Percentiles rank a stretch among this genome's conserved stretches.
phyloP scores from a whole-genome alignment of 1,140 invertebrate species.

The Forficula auricularia region DNA sequence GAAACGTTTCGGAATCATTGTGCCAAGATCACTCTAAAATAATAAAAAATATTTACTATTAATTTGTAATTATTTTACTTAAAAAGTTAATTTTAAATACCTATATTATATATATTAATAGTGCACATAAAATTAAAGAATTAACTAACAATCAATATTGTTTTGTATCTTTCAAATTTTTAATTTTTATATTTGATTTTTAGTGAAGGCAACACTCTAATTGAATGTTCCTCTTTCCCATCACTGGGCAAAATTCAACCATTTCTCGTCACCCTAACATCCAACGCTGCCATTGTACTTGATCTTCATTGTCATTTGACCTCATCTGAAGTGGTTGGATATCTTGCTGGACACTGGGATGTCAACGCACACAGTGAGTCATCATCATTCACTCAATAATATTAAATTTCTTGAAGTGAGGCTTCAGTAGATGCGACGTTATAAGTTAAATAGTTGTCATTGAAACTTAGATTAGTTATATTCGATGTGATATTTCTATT shows the following conservation, averaged over 20 bases:
- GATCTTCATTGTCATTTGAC: slow-evolving; percentile 89
- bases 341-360: slow-evolving; percentile 87
- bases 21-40: too few relatives aligned
- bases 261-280: slow-evolving; percentile 72
- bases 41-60: too few relatives aligned
- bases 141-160: background rate
- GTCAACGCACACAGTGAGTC: slow-evolving; percentile 77
- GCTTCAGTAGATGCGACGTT: too few relatives aligned
- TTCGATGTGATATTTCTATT: background rate
- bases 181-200: slow-evolving; percentile 21
- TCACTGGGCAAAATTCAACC: slow-evolving; percentile 78
- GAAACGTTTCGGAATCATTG: too few relatives aligned
- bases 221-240: slow-evolving; percentile 73
- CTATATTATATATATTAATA: too few relatives aligned
- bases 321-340: slow-evolving; percentile 81
- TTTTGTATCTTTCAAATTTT: background rate
- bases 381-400: background rate
- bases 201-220: slow-evolving; percentile 73
- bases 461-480: background rate
- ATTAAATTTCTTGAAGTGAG: background rate
- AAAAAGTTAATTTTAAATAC: background rate
- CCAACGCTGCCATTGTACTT: slow-evolving; percentile 71
- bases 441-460: too few relatives aligned
- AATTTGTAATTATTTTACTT: too few relatives aligned
- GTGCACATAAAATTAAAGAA: background rate